Conservation (phyloP, 2,888 invertebrate species). For the Brachypalpus laphriformis region DNA sequence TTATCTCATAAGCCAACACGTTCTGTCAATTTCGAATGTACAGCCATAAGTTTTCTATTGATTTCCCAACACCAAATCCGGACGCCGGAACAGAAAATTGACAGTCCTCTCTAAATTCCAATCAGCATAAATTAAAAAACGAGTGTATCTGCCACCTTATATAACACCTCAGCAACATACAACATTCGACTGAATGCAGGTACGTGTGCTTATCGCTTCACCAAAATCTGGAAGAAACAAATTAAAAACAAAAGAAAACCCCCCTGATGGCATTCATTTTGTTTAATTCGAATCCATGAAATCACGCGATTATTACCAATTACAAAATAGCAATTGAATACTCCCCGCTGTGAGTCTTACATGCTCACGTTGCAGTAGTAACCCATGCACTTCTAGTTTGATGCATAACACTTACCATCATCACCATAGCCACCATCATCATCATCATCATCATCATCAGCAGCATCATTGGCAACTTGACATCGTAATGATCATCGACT, state of each 20-base stretch:
- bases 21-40: background rate
- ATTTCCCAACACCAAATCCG: slow-evolving; percentile 4
- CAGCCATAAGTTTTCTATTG: slow-evolving; percentile 1
- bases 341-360: slow-evolving; percentile 37
- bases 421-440: slow-evolving; percentile 21
- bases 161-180: slow-evolving; percentile 15
- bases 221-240: slow-evolving; percentile 13
- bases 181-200: slow-evolving; percentile 10
- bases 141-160: slow-evolving; percentile 25
- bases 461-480: slow-evolving; percentile 5
- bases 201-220: background rate
- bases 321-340: slow-evolving; percentile 67
- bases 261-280: background rate
- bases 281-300: slow-evolving; percentile 38
- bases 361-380: slow-evolving; percentile 48
- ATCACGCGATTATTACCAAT: slow-evolving; percentile 63
- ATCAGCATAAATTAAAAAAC: slow-evolving; percentile 47
- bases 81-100: slow-evolving; percentile 10
- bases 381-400: slow-evolving; percentile 64
- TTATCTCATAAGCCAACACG: slow-evolving; percentile 21
- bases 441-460: slow-evolving; percentile 32
- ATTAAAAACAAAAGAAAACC: slow-evolving; percentile 14
- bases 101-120: slow-evolving; percentile 43
- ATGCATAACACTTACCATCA: slow-evolving; percentile 69
- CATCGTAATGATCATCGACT: slow-evolving; percentile 35